Percentiles rank a stretch among this genome's conserved stretches.
Evolutionary conservation across 2,113 vertebrate species (phyloP).

Genomic region (Elachura formosa): DNA sequence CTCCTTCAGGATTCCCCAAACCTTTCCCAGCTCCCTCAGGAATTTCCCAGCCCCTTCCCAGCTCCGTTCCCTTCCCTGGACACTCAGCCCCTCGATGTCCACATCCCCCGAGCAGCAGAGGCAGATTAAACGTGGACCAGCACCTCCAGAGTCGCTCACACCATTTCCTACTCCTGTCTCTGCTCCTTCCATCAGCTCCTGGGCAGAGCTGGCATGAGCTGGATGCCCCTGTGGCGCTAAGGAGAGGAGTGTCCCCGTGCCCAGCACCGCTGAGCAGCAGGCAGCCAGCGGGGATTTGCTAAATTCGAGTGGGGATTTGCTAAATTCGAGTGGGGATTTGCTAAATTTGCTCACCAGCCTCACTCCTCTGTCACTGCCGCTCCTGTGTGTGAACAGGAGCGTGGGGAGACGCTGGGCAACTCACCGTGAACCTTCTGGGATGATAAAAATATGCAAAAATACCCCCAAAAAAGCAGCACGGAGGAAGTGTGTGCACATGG

Average conservation of each 20-base stretch:
- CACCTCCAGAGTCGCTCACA: accelerated
- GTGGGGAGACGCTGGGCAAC: not conserved
- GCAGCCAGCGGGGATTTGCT: not conserved
- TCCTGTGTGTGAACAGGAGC: not conserved
- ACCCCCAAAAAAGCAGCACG: not conserved
- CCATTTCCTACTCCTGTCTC: not conserved
- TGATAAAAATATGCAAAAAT: not conserved
- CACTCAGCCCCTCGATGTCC: accelerated
- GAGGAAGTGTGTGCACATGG: not conserved
- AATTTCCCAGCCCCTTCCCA: not conserved
- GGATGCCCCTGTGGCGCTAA: not conserved
- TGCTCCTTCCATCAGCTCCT: not conserved
- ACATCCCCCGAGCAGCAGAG: accelerated
- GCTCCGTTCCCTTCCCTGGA: not conserved
- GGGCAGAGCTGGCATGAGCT: not conserved
- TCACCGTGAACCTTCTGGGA: not conserved
- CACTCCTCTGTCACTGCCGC: not conserved
- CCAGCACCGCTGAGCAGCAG: not conserved
- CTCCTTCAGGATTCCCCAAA: no score
- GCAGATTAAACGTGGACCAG: not conserved
- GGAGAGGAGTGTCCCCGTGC: not conserved
- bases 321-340: not conserved
- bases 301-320: not conserved
- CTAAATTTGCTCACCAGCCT: not conserved
- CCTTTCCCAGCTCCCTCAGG: not conserved